These are phyloP conservation scores for Genyomyrus donnyi DNA, from an alignment of 2,113 vertebrate species.

Conservation along the genomic window DNA sequence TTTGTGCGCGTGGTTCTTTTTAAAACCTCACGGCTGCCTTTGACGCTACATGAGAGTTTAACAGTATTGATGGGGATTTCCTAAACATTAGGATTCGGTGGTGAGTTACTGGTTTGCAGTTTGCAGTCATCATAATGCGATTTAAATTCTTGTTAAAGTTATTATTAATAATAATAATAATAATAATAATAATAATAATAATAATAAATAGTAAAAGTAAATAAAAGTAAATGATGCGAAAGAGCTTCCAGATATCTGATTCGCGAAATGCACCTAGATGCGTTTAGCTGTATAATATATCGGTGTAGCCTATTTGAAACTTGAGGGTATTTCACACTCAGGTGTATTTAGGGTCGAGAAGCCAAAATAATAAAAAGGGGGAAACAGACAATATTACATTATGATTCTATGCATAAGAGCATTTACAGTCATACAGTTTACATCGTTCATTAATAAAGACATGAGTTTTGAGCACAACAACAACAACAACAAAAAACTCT, in stretches of 20 bases:
- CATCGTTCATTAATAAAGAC: not conserved
- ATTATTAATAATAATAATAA: no score
- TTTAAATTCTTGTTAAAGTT: not conserved
- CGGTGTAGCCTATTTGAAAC: not conserved
- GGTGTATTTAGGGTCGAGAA: not conserved
- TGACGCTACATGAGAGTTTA: not conserved
- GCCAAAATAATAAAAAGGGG: not conserved
- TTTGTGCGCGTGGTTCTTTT: constrained; percentile 7
- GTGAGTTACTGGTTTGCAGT: not conserved
- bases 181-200: no score
- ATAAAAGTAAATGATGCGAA: not conserved
- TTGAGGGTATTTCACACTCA: not conserved
- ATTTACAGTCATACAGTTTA: not conserved
- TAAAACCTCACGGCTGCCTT: not conserved
- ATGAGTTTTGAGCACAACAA: not conserved
- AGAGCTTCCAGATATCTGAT: not conserved
- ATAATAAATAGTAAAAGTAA: no score
- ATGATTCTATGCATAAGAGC: not conserved
- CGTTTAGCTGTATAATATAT: not conserved
- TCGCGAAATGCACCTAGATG: not conserved
- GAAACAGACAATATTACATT: not conserved
- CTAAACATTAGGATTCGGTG: not conserved
- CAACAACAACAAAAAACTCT: not conserved
- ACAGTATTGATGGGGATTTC: not conserved
- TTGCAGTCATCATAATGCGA: not conserved